Evolutionary conservation across 1,140 invertebrate genomes (phyloP).

Genomic region (Trachymyrmex septentrionalis): DNA sequence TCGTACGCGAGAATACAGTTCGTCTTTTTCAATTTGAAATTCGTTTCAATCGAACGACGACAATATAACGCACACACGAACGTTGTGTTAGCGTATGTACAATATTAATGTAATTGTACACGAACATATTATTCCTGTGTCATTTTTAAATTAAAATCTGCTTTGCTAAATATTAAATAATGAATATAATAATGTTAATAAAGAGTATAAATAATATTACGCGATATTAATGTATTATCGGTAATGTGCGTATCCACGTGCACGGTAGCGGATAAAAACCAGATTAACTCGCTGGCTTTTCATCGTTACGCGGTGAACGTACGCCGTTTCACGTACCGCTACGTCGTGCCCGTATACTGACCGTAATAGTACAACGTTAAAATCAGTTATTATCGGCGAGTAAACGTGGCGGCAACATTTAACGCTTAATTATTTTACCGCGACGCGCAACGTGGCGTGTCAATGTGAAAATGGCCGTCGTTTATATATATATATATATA

Average conservation of each 20-base stretch:
- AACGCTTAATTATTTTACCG: conserved; percentile 63
- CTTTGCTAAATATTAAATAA: conserved; percentile 55
- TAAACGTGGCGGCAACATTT: conserved; percentile 58
- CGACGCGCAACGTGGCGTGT: conserved; percentile 37
- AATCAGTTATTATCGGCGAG: conserved; percentile 60
- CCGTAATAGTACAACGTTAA: conserved; percentile 52
- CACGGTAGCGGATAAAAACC: conserved; percentile 58
- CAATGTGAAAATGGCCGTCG: conserved; percentile 52
- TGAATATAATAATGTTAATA: conserved; percentile 54
- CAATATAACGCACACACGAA: conserved; percentile 12
- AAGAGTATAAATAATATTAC: conserved; percentile 52
- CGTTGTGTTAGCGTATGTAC: too few species aligned
- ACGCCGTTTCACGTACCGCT: conserved; percentile 53
- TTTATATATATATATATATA: background rate
- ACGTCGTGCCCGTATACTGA: conserved; percentile 27
- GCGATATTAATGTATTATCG: conserved; percentile 52
- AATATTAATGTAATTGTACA: conserved; percentile 33
- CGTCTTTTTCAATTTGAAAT: conserved; percentile 33
- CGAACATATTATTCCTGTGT: background rate
- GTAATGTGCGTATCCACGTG: conserved; percentile 50
- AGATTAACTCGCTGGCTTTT: conserved; percentile 58
- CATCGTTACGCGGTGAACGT: conserved; percentile 54
- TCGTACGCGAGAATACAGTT: background rate
- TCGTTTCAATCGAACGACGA: conserved; percentile 8
- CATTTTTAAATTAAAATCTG: conserved; percentile 49